Evolutionary conservation across 2,888 invertebrate genomes (phyloP).

Genomic region (Zonitis immaculata): DNA sequence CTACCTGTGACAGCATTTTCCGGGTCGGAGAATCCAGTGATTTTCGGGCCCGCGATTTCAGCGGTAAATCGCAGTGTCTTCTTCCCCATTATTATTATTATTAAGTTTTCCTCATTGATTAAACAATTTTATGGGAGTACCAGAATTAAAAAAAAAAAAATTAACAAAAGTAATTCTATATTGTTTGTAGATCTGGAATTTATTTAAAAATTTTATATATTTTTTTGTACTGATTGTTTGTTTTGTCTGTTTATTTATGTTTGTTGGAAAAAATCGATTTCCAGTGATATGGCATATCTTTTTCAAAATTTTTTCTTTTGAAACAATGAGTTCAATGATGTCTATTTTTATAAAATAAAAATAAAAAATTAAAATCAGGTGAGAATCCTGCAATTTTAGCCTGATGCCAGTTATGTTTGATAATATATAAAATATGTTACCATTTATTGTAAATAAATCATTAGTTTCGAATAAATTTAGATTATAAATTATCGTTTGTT

Average conservation of each 20-base stretch:
- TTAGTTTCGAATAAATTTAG: constrained; percentile 43
- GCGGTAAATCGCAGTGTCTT: constrained; percentile 6
- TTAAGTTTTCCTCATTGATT: background rate
- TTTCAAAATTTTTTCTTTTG: constrained; percentile 28
- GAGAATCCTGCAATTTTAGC: constrained; percentile 21
- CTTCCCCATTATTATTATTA: background rate
- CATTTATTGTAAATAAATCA: constrained; percentile 42
- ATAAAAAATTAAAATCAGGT: constrained; percentile 30
- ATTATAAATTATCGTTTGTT: constrained; percentile 9
- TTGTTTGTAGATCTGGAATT: no score
- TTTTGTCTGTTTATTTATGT: constrained; percentile 22
- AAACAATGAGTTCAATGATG: constrained; percentile 30
- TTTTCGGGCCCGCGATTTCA: constrained; percentile 29
- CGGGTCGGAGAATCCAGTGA: constrained; percentile 48
- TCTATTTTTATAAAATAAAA: constrained; percentile 48
- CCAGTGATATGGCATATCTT: constrained; percentile 39
- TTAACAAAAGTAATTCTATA: no score
- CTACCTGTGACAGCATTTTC: constrained; percentile 60
- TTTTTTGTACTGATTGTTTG: background rate
- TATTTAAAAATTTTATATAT: no score
- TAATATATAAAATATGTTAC: constrained; percentile 42
- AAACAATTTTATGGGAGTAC: background rate
- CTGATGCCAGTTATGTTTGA: constrained; percentile 40
- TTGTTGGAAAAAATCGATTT: constrained; percentile 24
- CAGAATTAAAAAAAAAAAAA: background rate